A percentile compares a stretch with the other conserved stretches of the same genome.
Evolutionary conservation across 2,113 vertebrate species (phyloP).

Genomic region (Limnothrissa miodon): DNA sequence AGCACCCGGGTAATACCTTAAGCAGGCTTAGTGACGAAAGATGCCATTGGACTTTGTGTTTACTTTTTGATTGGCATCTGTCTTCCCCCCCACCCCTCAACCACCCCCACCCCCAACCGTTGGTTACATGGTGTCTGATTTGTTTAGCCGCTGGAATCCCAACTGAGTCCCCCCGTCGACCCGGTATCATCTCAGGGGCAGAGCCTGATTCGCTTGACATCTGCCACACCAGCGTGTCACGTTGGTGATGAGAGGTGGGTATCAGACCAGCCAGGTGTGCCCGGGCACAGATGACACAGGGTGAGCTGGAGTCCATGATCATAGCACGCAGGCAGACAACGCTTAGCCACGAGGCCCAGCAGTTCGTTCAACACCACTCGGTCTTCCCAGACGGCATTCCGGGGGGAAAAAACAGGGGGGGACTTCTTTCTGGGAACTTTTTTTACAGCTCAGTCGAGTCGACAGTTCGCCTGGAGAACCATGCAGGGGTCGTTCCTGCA

Average conservation of each 20-base stretch:
- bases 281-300: background rate
- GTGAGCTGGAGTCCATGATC: background rate
- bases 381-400: background rate
- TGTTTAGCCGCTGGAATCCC: background rate
- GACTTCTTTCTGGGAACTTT: background rate
- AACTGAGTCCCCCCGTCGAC: background rate
- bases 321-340: background rate
- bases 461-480: background rate
- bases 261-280: background rate
- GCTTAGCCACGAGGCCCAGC: background rate
- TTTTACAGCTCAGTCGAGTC: background rate
- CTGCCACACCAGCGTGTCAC: background rate
- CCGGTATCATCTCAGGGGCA: background rate
- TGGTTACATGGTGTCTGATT: background rate
- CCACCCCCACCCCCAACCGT: conserved; percentile 4
- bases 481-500: conserved; percentile 70
- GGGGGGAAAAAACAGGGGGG: background rate
- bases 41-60: conserved; percentile 16
- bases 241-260: background rate
- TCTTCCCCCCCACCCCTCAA: conserved; percentile 18
- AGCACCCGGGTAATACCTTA: background rate
- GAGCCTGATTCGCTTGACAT: background rate
- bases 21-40: conserved; percentile 25
- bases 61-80: conserved; percentile 1
- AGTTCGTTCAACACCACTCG: background rate